These are phyloP conservation scores for Papilio glaucus DNA, from an alignment of 1,140 invertebrate species.

Conservation along the genomic window DNA sequence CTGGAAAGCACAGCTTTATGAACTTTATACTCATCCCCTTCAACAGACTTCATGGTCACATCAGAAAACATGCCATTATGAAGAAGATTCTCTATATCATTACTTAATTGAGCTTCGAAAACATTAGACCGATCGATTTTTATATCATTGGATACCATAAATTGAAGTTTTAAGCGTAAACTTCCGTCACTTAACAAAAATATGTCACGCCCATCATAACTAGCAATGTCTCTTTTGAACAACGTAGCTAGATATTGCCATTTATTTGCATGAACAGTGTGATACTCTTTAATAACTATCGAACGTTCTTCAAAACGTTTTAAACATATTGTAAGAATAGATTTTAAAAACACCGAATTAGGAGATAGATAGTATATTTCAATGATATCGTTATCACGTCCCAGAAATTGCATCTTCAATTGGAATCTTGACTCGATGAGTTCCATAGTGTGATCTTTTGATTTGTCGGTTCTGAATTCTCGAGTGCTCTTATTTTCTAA, in stretches of 20 bases:
- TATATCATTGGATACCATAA: constrained; percentile 72
- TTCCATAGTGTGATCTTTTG: constrained; percentile 52
- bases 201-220: constrained; percentile 60
- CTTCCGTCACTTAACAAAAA: constrained; percentile 70
- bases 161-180: constrained; percentile 72
- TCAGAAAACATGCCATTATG: constrained; percentile 73
- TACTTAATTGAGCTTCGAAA: constrained; percentile 64
- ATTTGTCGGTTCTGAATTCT: constrained; percentile 70
- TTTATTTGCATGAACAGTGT: constrained; percentile 71
- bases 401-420: constrained; percentile 76
- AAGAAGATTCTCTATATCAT: constrained; percentile 73
- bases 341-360: constrained; percentile 70
- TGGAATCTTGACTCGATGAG: constrained; percentile 58
- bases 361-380: constrained; percentile 75
- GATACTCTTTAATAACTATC: constrained; percentile 72
- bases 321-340: constrained; percentile 70
- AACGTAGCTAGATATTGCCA: constrained; percentile 76
- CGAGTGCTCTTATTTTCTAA: constrained; percentile 66
- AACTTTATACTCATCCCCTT: constrained; percentile 69
- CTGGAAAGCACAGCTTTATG: constrained; percentile 75
- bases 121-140: constrained; percentile 63
- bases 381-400: constrained; percentile 70
- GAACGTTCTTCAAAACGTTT: constrained; percentile 75
- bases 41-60: constrained; percentile 72
- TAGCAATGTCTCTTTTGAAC: constrained; percentile 67